phyloP scores from a whole-genome alignment of 2,888 invertebrate genomes.

The Leptinotarsa rubiginosa region DNA sequence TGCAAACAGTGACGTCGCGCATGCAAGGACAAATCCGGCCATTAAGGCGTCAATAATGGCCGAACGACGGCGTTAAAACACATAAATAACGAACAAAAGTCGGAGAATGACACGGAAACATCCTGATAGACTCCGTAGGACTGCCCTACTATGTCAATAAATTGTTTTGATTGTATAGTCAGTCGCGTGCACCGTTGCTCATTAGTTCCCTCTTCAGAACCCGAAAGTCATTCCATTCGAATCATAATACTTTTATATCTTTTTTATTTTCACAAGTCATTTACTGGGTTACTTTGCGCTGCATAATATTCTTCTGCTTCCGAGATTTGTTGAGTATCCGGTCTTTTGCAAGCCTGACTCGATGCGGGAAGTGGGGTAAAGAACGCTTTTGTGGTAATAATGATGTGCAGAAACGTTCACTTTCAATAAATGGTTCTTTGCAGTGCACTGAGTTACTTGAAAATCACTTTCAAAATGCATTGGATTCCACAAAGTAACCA shows the following conservation, averaged over 20 bases:
- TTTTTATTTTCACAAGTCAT: slow-evolving; percentile 42
- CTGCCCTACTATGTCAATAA: slow-evolving; percentile 36
- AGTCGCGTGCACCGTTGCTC: slow-evolving; percentile 39
- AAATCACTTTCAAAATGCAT: too few relatives aligned
- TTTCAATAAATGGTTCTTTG: too few relatives aligned
- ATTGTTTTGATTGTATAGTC: slow-evolving; percentile 40
- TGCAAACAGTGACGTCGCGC: slow-evolving; percentile 65
- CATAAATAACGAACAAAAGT: slow-evolving; percentile 64
- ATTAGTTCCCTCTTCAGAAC: slow-evolving; percentile 41
- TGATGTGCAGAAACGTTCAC: neutral
- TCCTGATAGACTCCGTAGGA: slow-evolving; percentile 60
- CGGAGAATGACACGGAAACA: slow-evolving; percentile 57
- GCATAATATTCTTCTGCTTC: slow-evolving; percentile 35
- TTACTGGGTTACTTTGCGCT: slow-evolving; percentile 23
- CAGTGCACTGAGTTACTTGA: too few relatives aligned
- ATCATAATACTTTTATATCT: slow-evolving; percentile 42
- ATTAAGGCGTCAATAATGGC: slow-evolving; percentile 67
- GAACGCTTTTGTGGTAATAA: neutral
- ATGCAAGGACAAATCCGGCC: slow-evolving; percentile 66
- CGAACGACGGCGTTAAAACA: slow-evolving; percentile 66
- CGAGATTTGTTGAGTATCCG: slow-evolving; percentile 22
- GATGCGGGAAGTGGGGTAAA: neutral
- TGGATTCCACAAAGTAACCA: too few relatives aligned
- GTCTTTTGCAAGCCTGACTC: neutral
- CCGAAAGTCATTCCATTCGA: slow-evolving; percentile 39